Conservation (phyloP, 2,113 vertebrate species). For the Illadopsis cleaveri region DNA sequence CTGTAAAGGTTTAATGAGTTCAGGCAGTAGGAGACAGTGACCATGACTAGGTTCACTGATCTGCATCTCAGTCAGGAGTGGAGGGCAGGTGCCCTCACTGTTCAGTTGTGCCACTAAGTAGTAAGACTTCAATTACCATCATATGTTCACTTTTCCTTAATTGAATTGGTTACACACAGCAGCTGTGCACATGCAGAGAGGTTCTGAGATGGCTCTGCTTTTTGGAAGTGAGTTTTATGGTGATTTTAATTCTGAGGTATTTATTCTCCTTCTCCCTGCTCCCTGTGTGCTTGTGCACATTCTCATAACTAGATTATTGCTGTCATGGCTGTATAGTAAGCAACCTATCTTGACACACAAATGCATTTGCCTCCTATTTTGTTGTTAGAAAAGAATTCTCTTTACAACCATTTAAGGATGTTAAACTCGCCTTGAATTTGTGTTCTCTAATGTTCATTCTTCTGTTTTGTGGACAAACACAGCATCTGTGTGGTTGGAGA, state of each 20-base stretch:
- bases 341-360: background rate
- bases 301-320: background rate
- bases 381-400: background rate
- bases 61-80: background rate
- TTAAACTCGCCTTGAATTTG: background rate
- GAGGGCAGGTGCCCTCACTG: background rate
- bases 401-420: background rate
- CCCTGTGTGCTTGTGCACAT: accelerated
- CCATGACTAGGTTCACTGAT: background rate
- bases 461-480: background rate
- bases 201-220: background rate
- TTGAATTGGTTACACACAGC: background rate
- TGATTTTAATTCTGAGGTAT: background rate
- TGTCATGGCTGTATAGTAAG: background rate
- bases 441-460: background rate
- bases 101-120: background rate
- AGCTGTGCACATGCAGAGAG: background rate
- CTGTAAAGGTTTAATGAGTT: background rate
- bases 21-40: background rate
- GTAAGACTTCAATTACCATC: background rate
- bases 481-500: background rate
- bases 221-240: background rate
- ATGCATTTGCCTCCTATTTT: background rate
- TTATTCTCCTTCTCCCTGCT: background rate
- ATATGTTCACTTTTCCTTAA: background rate